These are phyloP conservation scores for Solea solea DNA, from an alignment of 2,113 vertebrate species.

Conservation along the genomic window DNA sequence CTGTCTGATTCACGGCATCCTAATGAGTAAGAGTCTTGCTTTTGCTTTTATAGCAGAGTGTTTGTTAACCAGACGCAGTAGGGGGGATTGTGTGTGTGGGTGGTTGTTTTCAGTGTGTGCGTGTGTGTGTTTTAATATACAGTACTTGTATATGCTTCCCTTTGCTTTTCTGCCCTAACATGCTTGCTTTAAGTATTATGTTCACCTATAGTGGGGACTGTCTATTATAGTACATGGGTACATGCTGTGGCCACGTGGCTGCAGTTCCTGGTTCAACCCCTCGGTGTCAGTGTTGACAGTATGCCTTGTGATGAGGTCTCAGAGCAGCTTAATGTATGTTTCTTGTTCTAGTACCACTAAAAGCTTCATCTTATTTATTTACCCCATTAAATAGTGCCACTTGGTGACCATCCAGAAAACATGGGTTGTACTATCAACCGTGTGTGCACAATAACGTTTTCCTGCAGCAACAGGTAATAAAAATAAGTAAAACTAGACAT, in stretches of 20 bases:
- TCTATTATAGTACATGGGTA: conserved; percentile 7
- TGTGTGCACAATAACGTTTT: conserved; percentile 12
- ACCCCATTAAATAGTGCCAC: conserved; percentile 13
- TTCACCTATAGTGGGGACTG: conserved; percentile 36
- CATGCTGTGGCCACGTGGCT: conserved; percentile 25
- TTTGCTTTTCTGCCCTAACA: conserved; percentile 11
- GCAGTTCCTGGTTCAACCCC: conserved; percentile 72
- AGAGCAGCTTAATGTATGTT: conserved; percentile 5
- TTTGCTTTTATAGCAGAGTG: conserved; percentile 72
- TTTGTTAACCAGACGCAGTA: conserved; percentile 65
- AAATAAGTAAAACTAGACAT: not conserved
- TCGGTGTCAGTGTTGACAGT: conserved; percentile 81
- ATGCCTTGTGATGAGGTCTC: conserved; percentile 36
- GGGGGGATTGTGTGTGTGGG: conserved; percentile 15
- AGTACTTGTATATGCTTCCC: conserved; percentile 7
- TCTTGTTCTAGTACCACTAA: conserved; percentile 8
- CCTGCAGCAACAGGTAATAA: not conserved
- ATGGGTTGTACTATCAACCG: conserved; percentile 18
- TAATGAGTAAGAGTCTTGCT: conserved; percentile 72
- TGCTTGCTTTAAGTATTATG: conserved; percentile 24
- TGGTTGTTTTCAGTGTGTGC: conserved; percentile 21
- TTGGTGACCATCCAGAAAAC: conserved; percentile 10
- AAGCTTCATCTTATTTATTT: conserved; percentile 25
- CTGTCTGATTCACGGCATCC: conserved; percentile 75
- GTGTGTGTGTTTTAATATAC: conserved; percentile 25